Evolutionary conservation across 1,140 invertebrate genomes (phyloP), one percentile per base, ranked within the genome.

Genomic region (Aleiodes sp.): DNA sequence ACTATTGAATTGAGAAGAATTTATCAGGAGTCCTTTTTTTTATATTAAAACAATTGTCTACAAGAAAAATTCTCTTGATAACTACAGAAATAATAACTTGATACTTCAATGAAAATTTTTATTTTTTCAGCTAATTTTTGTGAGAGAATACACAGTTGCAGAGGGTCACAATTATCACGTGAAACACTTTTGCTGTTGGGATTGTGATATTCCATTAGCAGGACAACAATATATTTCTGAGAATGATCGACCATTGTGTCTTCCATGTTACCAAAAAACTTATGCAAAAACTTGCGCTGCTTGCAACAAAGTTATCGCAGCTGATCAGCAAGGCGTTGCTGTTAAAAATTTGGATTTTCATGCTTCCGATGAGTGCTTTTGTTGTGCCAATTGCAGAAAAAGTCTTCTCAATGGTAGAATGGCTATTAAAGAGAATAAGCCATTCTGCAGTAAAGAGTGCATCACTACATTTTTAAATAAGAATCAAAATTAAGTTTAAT

Each of bases 141-240:
- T 93, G 3, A 89, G 92, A 73, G 92, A 94, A 57, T 96, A 95
- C 79, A 96, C 94, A 4, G 89, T 93, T 0, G 94, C 94, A 2
- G 94, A 96, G 79, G 92, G 91, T 0, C 88, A 91, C 63, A 92
- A 91, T 19, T 96, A 93, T 80, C 94, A 96, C 78, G 89, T 95
- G n/a, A 92, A 94, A 74, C 94, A 96, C 82, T 96, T 96, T 80
- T 95, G 93, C 76, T 96, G 94, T 77, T 94, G 93, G 82, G 90
- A 94, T 70, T 96, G 94, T 79, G 94, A 96, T 78, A 87, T 88
- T 10, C 93, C 93, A 1, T 84, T 96, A 43, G 94, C 92, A 46
- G 94, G 93, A 0, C 88, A 92, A 77, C 90, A 94, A 74, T 96
- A 96, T 80, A 90, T 94, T 35, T 90, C 92, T 6, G 92, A 94